phyloP scores from a whole-genome alignment of 2,113 vertebrate species.

The Trochalopteron elliotii region DNA sequence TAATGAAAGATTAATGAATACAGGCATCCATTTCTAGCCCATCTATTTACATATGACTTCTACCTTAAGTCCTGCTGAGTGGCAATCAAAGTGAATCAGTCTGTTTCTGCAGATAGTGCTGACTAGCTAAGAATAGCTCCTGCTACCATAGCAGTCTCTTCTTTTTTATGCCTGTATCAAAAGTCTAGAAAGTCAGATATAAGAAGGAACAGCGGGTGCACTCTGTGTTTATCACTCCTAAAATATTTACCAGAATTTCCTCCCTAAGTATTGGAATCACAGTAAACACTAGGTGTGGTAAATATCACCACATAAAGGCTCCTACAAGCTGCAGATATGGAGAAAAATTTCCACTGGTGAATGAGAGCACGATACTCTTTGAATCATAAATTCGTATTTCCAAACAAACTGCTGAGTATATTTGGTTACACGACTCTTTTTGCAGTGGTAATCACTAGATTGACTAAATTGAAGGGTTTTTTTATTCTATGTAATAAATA shows the following conservation, averaged over 20 bases:
- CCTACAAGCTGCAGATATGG: not conserved
- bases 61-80: conserved; percentile 59
- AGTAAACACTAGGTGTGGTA: not conserved
- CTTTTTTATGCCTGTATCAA: not conserved
- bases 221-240: not conserved
- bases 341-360: not conserved
- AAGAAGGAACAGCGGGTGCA: not conserved
- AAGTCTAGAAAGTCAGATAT: not conserved
- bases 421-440: not conserved
- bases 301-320: not conserved
- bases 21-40: conserved; percentile 61
- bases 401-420: not conserved
- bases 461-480: not conserved
- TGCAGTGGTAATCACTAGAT: not conserved
- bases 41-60: conserved; percentile 70
- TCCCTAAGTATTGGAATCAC: not conserved
- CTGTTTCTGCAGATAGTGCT: conserved; percentile 42
- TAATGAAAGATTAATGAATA: conserved; percentile 77
- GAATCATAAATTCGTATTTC: not conserved
- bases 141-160: not conserved
- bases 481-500: not conserved
- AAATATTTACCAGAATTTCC: not conserved
- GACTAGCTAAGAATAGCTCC: conserved; percentile 55
- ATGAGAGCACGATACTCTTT: not conserved
- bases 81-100: conserved; percentile 57